Conservation (phyloP, 2,888 invertebrate genomes). For the Tetramorium bicarinatum region DNA sequence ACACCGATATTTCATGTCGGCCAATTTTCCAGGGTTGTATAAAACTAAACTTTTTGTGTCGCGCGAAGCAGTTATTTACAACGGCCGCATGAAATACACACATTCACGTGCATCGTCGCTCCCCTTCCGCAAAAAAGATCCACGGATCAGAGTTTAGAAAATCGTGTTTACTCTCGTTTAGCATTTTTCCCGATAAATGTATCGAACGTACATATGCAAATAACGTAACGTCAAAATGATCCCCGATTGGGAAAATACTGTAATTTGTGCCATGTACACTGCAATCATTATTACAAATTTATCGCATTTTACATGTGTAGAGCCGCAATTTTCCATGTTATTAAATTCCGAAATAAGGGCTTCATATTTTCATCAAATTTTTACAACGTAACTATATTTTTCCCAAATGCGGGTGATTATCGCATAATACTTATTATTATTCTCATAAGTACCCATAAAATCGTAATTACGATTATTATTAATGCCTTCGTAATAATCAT, state of each 20-base stretch:
- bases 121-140: background rate
- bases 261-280: slow-evolving; percentile 11
- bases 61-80: slow-evolving; percentile 42
- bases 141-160: slow-evolving; percentile 18
- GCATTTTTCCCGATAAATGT: background rate
- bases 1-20: slow-evolving; percentile 50
- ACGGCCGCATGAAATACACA: slow-evolving; percentile 3
- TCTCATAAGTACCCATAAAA: background rate
- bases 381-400: background rate
- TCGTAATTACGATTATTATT: slow-evolving; percentile 27
- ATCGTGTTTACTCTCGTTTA: slow-evolving; percentile 18
- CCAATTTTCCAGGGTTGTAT: slow-evolving; percentile 42
- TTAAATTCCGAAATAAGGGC: slow-evolving; percentile 17
- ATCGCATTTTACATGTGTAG: slow-evolving; percentile 1
- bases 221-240: background rate
- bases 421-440: slow-evolving; percentile 26
- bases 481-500: slow-evolving; percentile 35
- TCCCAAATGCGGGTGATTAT: background rate
- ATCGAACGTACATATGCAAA: slow-evolving; percentile 10
- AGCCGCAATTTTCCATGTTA: background rate
- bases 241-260: background rate
- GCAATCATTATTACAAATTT: slow-evolving; percentile 21
- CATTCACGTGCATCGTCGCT: background rate
- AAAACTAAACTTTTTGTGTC: slow-evolving; percentile 41
- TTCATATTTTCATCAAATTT: slow-evolving; percentile 25